Conservation (phyloP, 2,113 vertebrate species). For the Lasiurus borealis region DNA sequence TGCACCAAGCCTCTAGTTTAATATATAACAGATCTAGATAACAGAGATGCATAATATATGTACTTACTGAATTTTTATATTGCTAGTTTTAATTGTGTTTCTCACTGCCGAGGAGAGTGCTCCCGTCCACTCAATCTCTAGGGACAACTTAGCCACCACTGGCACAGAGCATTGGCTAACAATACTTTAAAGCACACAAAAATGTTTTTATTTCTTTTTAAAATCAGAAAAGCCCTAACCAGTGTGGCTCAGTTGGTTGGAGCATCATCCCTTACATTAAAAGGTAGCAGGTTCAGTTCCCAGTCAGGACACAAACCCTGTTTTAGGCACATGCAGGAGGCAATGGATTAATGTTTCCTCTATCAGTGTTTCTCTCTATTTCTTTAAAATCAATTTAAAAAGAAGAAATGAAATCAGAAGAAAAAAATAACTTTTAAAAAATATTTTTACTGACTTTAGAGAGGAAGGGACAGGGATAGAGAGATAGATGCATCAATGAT, state of each 20-base stretch:
- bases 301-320: neutral
- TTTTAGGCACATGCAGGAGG: neutral
- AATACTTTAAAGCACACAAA: neutral
- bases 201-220: constrained; percentile 12
- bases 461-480: too few species aligned
- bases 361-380: neutral
- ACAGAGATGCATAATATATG: neutral
- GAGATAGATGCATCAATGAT: too few species aligned
- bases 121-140: neutral
- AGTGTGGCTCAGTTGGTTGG: neutral
- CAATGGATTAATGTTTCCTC: neutral
- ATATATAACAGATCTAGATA: neutral
- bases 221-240: neutral
- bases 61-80: neutral
- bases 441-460: neutral
- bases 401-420: neutral
- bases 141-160: too few species aligned
- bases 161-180: neutral
- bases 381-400: neutral
- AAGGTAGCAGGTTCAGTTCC: neutral
- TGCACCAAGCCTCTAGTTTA: neutral
- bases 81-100: neutral
- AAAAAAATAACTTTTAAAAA: constrained; percentile 16
- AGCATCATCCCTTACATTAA: neutral
- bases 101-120: neutral